Percentiles rank a stretch among this genome's conserved stretches.
Evolutionary conservation across 2,888 invertebrate species (phyloP).

Genomic region (Cybosia mesomella): DNA sequence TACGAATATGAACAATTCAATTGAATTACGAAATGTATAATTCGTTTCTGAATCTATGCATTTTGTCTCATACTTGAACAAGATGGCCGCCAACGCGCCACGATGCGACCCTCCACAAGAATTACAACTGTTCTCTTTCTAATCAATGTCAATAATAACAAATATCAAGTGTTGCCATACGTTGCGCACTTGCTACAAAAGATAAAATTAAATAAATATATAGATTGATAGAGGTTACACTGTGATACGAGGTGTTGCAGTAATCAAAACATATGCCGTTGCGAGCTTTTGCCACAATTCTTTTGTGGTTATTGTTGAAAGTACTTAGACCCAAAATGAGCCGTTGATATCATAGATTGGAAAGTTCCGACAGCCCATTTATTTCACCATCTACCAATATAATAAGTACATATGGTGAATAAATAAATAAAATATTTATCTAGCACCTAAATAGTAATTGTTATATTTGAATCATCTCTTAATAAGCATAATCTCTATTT

Average conservation of each 20-base stretch:
- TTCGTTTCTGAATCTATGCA: not conserved
- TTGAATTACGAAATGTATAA: not conserved
- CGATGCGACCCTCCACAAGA: not conserved
- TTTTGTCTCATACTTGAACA: not conserved
- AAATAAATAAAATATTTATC: too few relatives aligned
- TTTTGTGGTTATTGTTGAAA: not conserved
- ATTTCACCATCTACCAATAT: too few relatives aligned
- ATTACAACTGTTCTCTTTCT: conserved; percentile 8
- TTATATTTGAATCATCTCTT: too few relatives aligned
- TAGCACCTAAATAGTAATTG: too few relatives aligned
- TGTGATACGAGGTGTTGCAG: not conserved
- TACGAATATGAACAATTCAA: not conserved
- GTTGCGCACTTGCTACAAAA: not conserved
- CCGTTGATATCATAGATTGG: not conserved
- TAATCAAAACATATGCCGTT: conserved; percentile 2
- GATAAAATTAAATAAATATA: not conserved
- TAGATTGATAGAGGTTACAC: not conserved
- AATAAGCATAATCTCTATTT: too few relatives aligned
- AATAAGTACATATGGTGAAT: too few relatives aligned
- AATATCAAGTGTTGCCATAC: conserved; percentile 4
- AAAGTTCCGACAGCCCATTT: too few relatives aligned
- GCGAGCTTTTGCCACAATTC: not conserved
- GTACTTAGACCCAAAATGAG: not conserved
- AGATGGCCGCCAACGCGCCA: not conserved
- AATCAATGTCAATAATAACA: not conserved